Base-by-base conservation (phyloP, 2,113 vertebrate genomes). In the Oryzias melastigma region DNA sequence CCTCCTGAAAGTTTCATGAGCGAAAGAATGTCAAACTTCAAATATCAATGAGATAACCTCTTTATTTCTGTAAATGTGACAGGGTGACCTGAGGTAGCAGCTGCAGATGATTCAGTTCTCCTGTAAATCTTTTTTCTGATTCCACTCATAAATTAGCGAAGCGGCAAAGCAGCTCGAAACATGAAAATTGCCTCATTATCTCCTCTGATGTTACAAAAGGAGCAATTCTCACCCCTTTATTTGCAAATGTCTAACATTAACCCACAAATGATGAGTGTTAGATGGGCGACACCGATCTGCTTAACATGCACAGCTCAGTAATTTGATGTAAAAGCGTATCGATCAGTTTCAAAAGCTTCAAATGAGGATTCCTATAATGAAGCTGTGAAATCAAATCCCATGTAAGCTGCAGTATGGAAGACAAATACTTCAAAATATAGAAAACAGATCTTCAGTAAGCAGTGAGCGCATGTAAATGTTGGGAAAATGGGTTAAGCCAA, bases 1-100 rank as follows among this genome's bases (percentile, higher is more conserved):
- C 95, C 96, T 67, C 96, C 95, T 98, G 71, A 19, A 5, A 1
- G 54, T 5, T n/a, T 18, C 13, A 54, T 47, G 16, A 18, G 2
- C 5, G 3, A 35, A 35, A 35, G 35, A 12, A 12, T 35, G 35
- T 10, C 29, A 8, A 35, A 35, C 7, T 7, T 35, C 35, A 35
- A 35, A 35, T 35, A 35, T 35, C 35, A 35, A 12, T 35, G 10
- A 12, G 35, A 35, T 12, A 35, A 35, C 35, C 35, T 35, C 29
- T 8, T 3, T 12, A 12, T 56, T 44, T 61, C 35, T 63, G 40
- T 27, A 27, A 1, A 53, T 54, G 70, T 53, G 52, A 35, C 54
- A 8, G 35, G 35, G 10, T 35, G 35, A 35, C 35, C 35, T 35
- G 35, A 35, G 35, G 35, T 35, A 35, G 35, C 35, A 35, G 35